Base-by-base conservation (phyloP, 2,888 invertebrate species). In the Lasioglossum lativentre region DNA sequence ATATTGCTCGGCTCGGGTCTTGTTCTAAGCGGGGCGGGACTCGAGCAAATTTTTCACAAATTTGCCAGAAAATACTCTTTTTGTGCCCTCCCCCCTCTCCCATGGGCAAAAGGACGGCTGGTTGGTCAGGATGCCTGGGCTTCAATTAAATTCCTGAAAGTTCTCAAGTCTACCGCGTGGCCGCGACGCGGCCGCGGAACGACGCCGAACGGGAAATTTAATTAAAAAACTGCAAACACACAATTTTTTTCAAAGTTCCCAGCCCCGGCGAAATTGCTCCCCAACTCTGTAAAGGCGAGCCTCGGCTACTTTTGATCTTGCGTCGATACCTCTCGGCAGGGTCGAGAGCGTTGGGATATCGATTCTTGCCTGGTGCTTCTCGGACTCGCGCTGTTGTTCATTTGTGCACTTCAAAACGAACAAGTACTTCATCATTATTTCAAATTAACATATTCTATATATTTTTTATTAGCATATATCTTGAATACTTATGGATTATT, bases 221-320 rank as follows among this genome's bases (percentile, higher is more conserved):
- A 92, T 92, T 92, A 92, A 92, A 92, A 92, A 90, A 92, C 86
- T 89, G 91, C 86, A 90, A 90, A 86, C 88, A 78, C 72, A 79
- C 71, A 86, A 88, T 89, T 91, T 90, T 42, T 90, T 90, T 80
- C 75, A 86, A 91, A 91, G 70, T 90, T 87, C 75, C 75, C 42
- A 59, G 75, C 78, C 73, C 78, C 73, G 79, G 76, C 86, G 63
- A 63, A 86, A 89, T 84, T 81, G 78, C 72, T 42, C 76, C 47
- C 3, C 66, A 16, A n/a, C 27, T 19, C 27, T n/a, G 63, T 3
- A 38, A 73, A 47, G 77, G 63, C 27, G 59, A 34, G 23, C 12
- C 38, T 1, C 76, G 19, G 19, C 34, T 68, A 4, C 68, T 19
- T 38, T 68, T 38, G 10, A 34, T 68, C 68, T 38, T 23, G 16